Conservation (phyloP, 2,888 invertebrate genomes). For the Habroteleia sp. region DNA sequence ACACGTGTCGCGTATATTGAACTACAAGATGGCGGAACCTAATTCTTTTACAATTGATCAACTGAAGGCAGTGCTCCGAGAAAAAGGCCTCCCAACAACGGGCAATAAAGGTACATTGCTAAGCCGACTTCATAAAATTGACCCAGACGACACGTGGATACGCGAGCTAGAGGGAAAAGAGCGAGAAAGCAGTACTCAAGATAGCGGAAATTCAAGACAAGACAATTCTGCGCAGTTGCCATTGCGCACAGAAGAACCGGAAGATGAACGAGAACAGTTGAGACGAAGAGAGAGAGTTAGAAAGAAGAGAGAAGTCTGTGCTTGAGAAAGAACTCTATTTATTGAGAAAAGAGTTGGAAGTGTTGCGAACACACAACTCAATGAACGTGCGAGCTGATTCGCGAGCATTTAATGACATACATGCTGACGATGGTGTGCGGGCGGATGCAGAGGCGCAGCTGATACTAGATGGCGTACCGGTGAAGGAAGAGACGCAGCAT, state of each 20-base stretch:
- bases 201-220: background rate
- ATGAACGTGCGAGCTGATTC: background rate
- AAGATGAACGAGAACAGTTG: background rate
- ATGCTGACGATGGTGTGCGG: background rate
- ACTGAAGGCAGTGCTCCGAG: background rate
- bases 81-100: background rate
- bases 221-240: background rate
- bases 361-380: background rate
- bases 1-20: background rate
- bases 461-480: background rate
- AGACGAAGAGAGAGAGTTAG: constrained; percentile 1
- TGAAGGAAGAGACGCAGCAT: background rate
- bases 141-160: background rate
- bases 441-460: background rate
- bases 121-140: constrained; percentile 1
- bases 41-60: background rate
- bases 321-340: background rate
- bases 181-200: background rate
- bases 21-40: background rate
- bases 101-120: background rate
- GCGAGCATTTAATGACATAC: background rate
- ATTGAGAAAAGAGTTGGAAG: background rate
- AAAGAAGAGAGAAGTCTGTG: background rate
- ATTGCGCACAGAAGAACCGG: background rate
- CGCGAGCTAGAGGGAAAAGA: background rate